Conservation (phyloP, 2,113 vertebrate genomes). For the Alethe castanea region DNA sequence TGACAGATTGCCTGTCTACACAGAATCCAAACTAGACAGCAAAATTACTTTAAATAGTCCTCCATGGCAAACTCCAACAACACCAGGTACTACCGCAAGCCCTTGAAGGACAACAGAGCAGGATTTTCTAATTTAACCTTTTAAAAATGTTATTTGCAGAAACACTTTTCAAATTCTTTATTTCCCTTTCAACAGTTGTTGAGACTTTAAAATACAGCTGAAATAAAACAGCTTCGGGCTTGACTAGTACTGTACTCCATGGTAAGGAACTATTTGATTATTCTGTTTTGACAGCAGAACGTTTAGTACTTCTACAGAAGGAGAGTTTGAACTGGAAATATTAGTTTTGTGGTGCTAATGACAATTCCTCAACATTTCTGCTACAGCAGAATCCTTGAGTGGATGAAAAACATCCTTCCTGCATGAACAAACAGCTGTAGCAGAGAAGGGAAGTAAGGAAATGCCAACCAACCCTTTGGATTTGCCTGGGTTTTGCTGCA, state of each 20-base stretch:
- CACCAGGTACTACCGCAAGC: neutral
- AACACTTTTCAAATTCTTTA: neutral
- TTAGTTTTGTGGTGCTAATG: neutral
- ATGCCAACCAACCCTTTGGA: neutral
- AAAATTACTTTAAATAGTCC: slow-evolving; percentile 63
- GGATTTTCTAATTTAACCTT: slow-evolving; percentile 59
- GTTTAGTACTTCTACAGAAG: neutral
- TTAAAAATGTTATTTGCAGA: slow-evolving; percentile 44
- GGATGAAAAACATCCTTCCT: neutral
- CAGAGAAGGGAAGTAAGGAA: neutral
- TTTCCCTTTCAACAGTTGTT: slow-evolving; percentile 24
- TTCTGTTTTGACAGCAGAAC: neutral
- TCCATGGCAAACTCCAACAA: slow-evolving; percentile 14
- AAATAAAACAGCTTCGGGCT: slow-evolving; percentile 16
- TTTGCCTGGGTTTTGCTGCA: neutral
- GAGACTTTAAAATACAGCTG: slow-evolving; percentile 29
- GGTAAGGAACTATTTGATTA: neutral
- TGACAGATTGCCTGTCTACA: slow-evolving; percentile 23
- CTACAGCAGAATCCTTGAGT: neutral
- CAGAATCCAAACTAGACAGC: neutral
- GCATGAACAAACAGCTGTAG: neutral
- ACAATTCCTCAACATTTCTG: neutral
- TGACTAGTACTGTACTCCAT: neutral
- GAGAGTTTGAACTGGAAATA: neutral
- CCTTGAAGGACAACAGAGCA: slow-evolving; percentile 12